phyloP scores from a whole-genome alignment of 2,113 vertebrate species.

The Kryptolebias marmoratus region DNA sequence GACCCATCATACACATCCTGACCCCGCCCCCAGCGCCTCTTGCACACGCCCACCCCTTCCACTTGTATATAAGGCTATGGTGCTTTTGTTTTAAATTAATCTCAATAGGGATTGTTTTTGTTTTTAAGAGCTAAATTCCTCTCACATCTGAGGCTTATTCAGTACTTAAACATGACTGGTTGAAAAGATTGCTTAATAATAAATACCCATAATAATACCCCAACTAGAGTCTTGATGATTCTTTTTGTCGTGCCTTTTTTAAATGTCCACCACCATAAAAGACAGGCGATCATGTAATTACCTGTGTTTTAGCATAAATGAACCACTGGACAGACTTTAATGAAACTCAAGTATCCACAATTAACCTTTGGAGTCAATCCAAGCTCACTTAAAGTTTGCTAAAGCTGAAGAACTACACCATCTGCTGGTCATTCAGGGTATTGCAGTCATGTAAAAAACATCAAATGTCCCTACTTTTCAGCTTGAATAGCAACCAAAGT shows the following conservation, averaged over 20 bases:
- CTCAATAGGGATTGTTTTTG: conserved; percentile 75
- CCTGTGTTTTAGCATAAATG: no score
- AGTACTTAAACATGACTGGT: conserved; percentile 80
- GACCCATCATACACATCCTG: conserved; percentile 52
- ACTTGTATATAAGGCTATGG: conserved; percentile 80
- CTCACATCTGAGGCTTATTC: conserved; percentile 77
- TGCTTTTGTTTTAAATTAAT: conserved; percentile 84
- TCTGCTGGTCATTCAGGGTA: conserved; percentile 91
- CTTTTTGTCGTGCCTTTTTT: conserved; percentile 3
- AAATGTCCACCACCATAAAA: no score
- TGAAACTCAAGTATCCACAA: no score
- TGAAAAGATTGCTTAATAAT: conserved; percentile 84
- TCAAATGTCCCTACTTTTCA: no score
- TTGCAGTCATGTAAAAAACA: conserved; percentile 70
- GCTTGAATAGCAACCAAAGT: no score
- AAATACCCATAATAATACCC: conserved; percentile 82
- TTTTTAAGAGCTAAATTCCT: conserved; percentile 80
- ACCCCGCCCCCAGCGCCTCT: conserved; percentile 62
- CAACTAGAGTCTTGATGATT: conserved; percentile 39
- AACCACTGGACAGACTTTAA: no score
- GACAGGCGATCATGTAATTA: no score
- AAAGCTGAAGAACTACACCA: conserved; percentile 83
- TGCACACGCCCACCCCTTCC: conserved; percentile 76
- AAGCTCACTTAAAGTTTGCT: no score
- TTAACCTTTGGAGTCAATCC: no score